Base-by-base conservation (phyloP, 2,113 vertebrate species). In the Ictalurus punctatus region DNA sequence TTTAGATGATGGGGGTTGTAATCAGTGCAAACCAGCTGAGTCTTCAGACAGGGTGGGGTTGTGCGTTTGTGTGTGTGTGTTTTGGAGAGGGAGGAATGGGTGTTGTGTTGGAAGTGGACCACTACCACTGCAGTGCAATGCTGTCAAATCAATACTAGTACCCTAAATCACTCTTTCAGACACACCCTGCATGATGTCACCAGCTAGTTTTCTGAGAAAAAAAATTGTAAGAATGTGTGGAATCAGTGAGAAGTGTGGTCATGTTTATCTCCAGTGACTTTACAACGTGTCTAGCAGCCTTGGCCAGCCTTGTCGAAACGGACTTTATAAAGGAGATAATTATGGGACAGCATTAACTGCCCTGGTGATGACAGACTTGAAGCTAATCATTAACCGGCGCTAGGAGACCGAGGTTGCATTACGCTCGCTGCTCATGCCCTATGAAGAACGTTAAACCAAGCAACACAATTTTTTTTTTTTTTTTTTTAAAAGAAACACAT, bases 21-120 rank as follows among this genome's bases (percentile, higher is more conserved):
- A 61, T 88, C 81, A 63, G 56, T 6, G 12, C 27, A 76, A 74
- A 88, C 81, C 87, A 88, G 87, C 69, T 74, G 56, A 82, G 81
- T 23, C 86, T 88, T 63, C 65, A 88, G 79, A 73, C 48, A 71
- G 87, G 79, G 87, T 73, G 80, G 48, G 54, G 63, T 34, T 65
- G 16, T 65, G 48, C 34, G 59, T 52, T 48, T 40, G 63, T 34
- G 40, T 30, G 58, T 52, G 74, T 19, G 44, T 56, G 54, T 40
- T 44, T 86, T 3, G 52, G 54, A 16, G 54, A 27, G 17, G 59
- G 44, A 63, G 34, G 40, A 61, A 79, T 25, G 37, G 37, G 56
- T 48, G 63, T 23, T 34, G 54, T 61, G 37, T 21, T 40, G 5
- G 25, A 44, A 65, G 81, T 23, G 17, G 30, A 12, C 56, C 21